phyloP scores from a whole-genome alignment of 1,140 invertebrate genomes.

The Drosophila repleta region DNA sequence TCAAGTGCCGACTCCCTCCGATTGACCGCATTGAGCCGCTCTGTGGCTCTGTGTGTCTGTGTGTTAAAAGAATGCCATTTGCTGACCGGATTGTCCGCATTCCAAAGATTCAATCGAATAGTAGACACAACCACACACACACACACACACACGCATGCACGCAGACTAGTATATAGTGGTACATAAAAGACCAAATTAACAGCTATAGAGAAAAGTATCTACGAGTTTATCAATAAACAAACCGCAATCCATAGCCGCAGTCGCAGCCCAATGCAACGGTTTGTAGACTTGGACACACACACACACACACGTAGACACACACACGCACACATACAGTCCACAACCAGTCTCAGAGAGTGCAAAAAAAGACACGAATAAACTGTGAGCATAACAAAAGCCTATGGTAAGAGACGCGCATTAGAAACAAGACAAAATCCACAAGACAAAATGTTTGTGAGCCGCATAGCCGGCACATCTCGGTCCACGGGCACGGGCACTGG shows the following conservation, averaged over 20 bases:
- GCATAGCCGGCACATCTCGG: constrained; percentile 37
- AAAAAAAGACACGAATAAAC: constrained; percentile 18
- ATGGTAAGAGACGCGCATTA: constrained; percentile 37
- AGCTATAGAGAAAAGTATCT: constrained; percentile 69
- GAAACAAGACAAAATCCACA: constrained; percentile 58
- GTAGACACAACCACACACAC: constrained; percentile 39
- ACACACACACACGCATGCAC: constrained; percentile 23
- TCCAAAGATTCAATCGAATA: constrained; percentile 74
- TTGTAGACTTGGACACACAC: constrained; percentile 37
- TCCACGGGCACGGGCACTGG: constrained; percentile 18
- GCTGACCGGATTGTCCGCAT: constrained; percentile 79
- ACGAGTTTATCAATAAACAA: constrained; percentile 73
- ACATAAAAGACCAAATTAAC: constrained; percentile 73
- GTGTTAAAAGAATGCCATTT: constrained; percentile 73
- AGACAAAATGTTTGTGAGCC: constrained; percentile 24
- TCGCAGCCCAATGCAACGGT: constrained; percentile 47
- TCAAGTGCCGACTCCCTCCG: constrained; percentile 52
- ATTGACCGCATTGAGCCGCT: constrained; percentile 57
- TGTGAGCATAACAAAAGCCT: constrained; percentile 29
- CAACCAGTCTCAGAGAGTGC: constrained; percentile 51
- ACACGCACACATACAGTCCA: constrained; percentile 24
- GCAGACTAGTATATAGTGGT: constrained; percentile 31
- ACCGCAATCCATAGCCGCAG: constrained; percentile 49
- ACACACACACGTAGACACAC: constrained; percentile 16
- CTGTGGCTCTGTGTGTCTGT: constrained; percentile 45